phyloP scores from a whole-genome alignment of 2,888 invertebrate genomes.

The Tillus elongatus region DNA sequence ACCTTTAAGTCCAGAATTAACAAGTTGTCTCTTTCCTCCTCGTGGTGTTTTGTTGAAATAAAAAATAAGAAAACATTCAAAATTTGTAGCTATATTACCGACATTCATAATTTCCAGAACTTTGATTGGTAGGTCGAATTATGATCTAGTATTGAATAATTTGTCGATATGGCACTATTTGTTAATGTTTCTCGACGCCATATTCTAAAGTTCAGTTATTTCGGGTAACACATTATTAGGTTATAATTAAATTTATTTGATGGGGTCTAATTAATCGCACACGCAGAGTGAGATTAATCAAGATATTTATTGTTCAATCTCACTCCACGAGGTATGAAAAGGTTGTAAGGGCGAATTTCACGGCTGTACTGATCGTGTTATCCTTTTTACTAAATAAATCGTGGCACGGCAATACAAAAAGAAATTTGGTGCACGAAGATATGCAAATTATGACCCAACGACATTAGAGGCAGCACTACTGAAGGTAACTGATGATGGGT shows the following conservation, averaged over 20 bases:
- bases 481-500: not conserved
- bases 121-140: not conserved
- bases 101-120: not conserved
- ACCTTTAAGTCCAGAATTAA: too few relatives aligned
- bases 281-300: conserved; percentile 1
- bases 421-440: not conserved
- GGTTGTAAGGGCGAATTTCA: too few relatives aligned
- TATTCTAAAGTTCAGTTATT: too few relatives aligned
- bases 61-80: too few relatives aligned
- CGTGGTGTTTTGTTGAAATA: too few relatives aligned
- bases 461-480: not conserved
- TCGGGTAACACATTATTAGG: too few relatives aligned
- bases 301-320: too few relatives aligned
- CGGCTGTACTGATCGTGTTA: too few relatives aligned
- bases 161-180: not conserved
- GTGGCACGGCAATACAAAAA: not conserved
- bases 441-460: not conserved
- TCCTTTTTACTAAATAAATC: not conserved
- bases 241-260: not conserved
- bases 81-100: too few relatives aligned
- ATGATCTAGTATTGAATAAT: not conserved
- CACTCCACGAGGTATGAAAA: too few relatives aligned
- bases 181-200: too few relatives aligned
- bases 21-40: too few relatives aligned
- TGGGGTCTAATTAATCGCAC: conserved; percentile 2